Percentiles rank a stretch among this genome's conserved stretches.
phyloP scores from a whole-genome alignment of 2,888 invertebrate genomes.

The Lasius platythorax region DNA sequence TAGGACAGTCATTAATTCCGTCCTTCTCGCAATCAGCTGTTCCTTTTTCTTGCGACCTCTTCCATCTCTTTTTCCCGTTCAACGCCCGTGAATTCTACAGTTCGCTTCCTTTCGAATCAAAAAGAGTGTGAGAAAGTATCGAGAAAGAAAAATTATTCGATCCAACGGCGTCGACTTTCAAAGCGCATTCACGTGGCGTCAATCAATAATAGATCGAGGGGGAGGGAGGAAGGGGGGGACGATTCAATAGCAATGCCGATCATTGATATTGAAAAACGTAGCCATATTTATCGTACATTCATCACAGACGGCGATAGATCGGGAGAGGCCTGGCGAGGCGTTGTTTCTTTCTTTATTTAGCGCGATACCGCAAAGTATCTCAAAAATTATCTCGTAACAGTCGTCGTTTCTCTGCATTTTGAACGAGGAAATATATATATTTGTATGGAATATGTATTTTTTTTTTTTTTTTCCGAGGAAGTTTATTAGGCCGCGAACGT shows the following conservation, averaged over 20 bases:
- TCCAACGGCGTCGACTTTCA: neutral
- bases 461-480: neutral
- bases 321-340: no score
- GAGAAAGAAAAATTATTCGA: neutral
- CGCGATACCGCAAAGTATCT: neutral
- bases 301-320: neutral
- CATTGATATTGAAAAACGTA: neutral
- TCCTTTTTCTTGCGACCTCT: neutral
- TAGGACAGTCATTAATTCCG: neutral
- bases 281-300: neutral
- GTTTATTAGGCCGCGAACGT: neutral
- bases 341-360: no score
- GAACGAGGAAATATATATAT: neutral
- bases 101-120: neutral
- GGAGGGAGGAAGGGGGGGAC: no score
- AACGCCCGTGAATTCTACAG: no score
- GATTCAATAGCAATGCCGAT: neutral
- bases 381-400: neutral
- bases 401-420: no score
- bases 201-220: neutral
- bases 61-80: no score
- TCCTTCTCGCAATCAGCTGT: neutral
- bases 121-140: neutral
- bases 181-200: neutral
- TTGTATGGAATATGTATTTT: no score